These are phyloP conservation scores for Prionace glauca DNA, from an alignment of 2,797 vertebrate species.

Conservation along the genomic window DNA sequence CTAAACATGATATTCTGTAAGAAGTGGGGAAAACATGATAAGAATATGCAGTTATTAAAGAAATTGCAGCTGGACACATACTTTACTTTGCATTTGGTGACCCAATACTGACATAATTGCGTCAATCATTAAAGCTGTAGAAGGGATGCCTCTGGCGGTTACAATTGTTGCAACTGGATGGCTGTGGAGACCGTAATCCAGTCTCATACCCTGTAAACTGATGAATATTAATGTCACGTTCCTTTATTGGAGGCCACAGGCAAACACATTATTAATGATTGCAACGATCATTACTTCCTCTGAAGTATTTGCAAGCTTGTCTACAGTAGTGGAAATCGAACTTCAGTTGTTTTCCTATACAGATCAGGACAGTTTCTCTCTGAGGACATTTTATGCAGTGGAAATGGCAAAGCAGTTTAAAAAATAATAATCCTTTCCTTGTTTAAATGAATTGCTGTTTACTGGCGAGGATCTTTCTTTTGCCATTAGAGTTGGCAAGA, in stretches of 20 bases:
- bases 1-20: background rate
- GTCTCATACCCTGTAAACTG: background rate
- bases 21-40: background rate
- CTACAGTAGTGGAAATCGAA: background rate
- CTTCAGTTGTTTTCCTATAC: background rate
- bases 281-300: background rate
- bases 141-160: background rate
- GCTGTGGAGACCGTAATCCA: background rate
- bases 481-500: background rate
- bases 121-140: background rate
- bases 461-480: background rate
- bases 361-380: background rate
- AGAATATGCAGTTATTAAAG: background rate
- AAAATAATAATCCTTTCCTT: background rate
- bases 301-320: background rate
- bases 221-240: background rate
- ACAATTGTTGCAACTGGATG: background rate
- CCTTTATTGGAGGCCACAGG: background rate
- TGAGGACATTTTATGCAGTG: background rate
- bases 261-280: background rate
- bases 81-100: background rate
- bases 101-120: background rate
- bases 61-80: background rate
- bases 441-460: background rate
- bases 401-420: background rate